Percentiles rank a stretch among this genome's conserved stretches.
Conservation (phyloP, 2,797 vertebrate genomes). For the Poeciliopsis presidionis region DNA sequence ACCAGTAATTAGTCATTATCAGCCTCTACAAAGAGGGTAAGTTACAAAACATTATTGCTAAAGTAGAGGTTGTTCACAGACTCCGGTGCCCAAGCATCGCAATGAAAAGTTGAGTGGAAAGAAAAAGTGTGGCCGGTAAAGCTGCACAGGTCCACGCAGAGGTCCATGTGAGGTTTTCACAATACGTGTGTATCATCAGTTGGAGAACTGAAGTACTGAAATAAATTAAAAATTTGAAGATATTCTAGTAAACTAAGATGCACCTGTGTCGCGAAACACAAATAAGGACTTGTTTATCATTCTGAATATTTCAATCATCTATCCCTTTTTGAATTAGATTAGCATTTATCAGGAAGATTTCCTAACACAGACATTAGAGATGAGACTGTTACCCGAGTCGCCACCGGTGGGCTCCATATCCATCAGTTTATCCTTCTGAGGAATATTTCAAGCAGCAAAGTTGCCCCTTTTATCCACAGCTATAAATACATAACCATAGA, state of each 20-base stretch:
- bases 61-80: neutral
- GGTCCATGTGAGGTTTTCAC: neutral
- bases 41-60: neutral
- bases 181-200: neutral
- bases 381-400: neutral
- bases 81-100: neutral
- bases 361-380: conserved; percentile 1
- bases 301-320: neutral
- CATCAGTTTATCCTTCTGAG: neutral
- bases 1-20: neutral
- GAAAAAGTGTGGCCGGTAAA: neutral
- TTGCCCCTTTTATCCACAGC: conserved; percentile 8
- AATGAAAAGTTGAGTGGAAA: neutral
- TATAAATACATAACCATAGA: conserved; percentile 4
- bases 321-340: conserved; percentile 57
- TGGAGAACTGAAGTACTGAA: neutral
- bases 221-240: neutral
- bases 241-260: neutral
- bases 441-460: neutral
- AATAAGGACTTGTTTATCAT: no score
- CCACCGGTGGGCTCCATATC: conserved; percentile 2
- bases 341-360: conserved; percentile 24
- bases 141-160: neutral
- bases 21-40: neutral
- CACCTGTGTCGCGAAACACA: neutral